A percentile compares a stretch with the other conserved stretches of the same genome.
These are phyloP conservation scores for Bombus waltoni DNA, from an alignment of 1,140 invertebrate species.

Conservation along the genomic window DNA sequence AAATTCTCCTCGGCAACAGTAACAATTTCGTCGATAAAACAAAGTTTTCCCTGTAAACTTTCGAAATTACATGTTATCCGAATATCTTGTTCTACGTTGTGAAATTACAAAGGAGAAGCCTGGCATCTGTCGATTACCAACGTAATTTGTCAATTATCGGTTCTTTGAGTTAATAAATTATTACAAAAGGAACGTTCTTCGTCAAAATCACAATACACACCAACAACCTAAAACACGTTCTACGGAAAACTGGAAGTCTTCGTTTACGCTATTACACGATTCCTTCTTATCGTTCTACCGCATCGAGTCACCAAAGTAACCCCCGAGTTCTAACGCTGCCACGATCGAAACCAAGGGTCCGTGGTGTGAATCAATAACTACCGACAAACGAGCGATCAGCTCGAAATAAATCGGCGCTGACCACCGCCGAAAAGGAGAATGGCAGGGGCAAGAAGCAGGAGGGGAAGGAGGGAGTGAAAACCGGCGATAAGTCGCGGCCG, in stretches of 20 bases:
- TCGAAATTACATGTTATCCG: too few relatives aligned
- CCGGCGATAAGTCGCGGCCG: constrained; percentile 50
- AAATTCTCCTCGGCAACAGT: too few relatives aligned
- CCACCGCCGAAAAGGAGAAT: constrained; percentile 4
- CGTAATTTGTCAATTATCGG: too few relatives aligned
- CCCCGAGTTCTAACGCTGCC: too few relatives aligned
- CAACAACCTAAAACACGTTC: neutral
- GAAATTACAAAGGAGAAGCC: too few relatives aligned
- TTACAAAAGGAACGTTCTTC: too few relatives aligned
- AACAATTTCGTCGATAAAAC: too few relatives aligned
- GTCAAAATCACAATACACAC: too few relatives aligned
- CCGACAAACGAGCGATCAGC: neutral
- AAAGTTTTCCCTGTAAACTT: too few relatives aligned
- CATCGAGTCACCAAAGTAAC: neutral
- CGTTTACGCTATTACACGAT: neutral
- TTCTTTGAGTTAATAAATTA: too few relatives aligned
- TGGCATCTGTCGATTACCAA: too few relatives aligned
- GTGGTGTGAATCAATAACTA: neutral
- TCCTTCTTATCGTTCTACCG: neutral
- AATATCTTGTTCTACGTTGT: too few relatives aligned
- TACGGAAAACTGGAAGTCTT: neutral
- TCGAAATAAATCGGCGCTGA: constrained; percentile 15
- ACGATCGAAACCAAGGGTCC: neutral
- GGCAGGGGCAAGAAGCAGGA: neutral
- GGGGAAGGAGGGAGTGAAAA: neutral